Conservation (phyloP, 2,888 invertebrate species). For the Ichneumon xanthorius region DNA sequence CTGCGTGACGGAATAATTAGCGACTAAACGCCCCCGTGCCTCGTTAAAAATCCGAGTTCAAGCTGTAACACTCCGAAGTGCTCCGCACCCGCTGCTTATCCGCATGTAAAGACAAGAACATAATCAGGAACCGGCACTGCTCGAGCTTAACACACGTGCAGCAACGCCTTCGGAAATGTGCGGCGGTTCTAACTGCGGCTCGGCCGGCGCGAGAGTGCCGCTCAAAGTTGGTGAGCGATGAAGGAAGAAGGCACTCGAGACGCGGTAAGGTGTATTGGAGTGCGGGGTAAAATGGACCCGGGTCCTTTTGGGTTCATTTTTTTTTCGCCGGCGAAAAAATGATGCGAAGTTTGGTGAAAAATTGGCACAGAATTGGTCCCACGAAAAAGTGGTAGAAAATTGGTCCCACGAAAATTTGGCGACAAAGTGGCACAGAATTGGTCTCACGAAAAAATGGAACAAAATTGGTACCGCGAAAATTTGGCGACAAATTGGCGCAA, state of each 20-base stretch:
- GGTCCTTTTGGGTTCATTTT: too few species aligned
- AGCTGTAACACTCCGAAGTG: slow-evolving; percentile 32
- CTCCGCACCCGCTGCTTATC: neutral
- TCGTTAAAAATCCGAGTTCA: slow-evolving; percentile 75
- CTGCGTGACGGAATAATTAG: slow-evolving; percentile 82
- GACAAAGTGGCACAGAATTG: too few species aligned
- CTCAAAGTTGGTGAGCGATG: slow-evolving; percentile 6
- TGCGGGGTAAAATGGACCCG: neutral
- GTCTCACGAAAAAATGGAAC: too few species aligned
- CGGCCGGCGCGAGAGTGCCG: neutral
- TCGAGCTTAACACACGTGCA: slow-evolving; percentile 10
- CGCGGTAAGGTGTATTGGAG: neutral
- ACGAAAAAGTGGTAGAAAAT: too few species aligned
- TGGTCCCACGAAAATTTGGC: too few species aligned
- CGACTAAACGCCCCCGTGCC: slow-evolving; percentile 74
- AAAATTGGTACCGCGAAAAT: too few species aligned
- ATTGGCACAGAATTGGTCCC: too few species aligned
- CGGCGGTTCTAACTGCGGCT: neutral
- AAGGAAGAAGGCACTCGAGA: neutral
- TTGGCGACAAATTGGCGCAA: too few species aligned
- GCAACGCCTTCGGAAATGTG: neutral
- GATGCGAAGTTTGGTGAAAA: too few species aligned
- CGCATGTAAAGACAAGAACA: neutral
- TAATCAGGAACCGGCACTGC: slow-evolving; percentile 4
- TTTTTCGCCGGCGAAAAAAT: too few species aligned